A percentile compares a stretch with the other conserved stretches of the same genome.
phyloP scores from a whole-genome alignment of 2,113 vertebrate species.

The Polypterus senegalus region DNA sequence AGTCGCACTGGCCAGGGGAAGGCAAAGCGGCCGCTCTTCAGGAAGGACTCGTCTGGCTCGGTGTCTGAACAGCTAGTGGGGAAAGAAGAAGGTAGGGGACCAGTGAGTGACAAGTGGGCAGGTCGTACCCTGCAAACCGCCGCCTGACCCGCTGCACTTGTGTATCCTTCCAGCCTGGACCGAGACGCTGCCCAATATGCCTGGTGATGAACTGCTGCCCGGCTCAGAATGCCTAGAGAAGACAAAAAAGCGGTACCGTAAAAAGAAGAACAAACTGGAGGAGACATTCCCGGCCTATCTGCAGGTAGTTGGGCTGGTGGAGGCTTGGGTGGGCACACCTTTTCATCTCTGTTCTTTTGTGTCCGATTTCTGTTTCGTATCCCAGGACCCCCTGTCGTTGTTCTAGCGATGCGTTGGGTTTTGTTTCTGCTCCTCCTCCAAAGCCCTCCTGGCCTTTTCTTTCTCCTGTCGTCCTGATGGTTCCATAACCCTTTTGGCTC shows the following conservation, averaged over 20 bases:
- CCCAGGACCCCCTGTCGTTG: too few species aligned
- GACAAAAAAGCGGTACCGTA: slow-evolving; percentile 88
- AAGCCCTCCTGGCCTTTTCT: too few species aligned
- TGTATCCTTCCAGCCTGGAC: slow-evolving; percentile 45
- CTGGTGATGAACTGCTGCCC: slow-evolving; percentile 54
- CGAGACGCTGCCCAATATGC: slow-evolving; percentile 60
- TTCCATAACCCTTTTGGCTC: too few species aligned
- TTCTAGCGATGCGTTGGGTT: too few species aligned
- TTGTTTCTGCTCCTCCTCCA: too few species aligned
- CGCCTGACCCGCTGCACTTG: too few species aligned
- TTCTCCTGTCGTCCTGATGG: too few species aligned
- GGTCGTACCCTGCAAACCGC: neutral
- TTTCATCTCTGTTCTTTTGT: too few species aligned
- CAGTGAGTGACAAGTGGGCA: neutral
- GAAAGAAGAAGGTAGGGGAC: slow-evolving; percentile 64
- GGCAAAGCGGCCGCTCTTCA: slow-evolving; percentile 61
- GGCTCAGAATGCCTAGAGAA: slow-evolving; percentile 69
- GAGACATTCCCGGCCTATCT: slow-evolving; percentile 88
- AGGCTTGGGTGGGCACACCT: neutral
- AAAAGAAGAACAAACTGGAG: slow-evolving; percentile 92
- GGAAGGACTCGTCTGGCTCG: slow-evolving; percentile 79
- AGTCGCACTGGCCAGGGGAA: slow-evolving; percentile 75
- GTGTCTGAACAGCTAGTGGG: slow-evolving; percentile 52
- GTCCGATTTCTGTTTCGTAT: too few species aligned
- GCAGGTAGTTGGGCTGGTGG: slow-evolving; percentile 43